These are phyloP conservation scores for Charaxes varanes DNA, from an alignment of 1,140 invertebrate genomes.

Conservation along the genomic window DNA sequence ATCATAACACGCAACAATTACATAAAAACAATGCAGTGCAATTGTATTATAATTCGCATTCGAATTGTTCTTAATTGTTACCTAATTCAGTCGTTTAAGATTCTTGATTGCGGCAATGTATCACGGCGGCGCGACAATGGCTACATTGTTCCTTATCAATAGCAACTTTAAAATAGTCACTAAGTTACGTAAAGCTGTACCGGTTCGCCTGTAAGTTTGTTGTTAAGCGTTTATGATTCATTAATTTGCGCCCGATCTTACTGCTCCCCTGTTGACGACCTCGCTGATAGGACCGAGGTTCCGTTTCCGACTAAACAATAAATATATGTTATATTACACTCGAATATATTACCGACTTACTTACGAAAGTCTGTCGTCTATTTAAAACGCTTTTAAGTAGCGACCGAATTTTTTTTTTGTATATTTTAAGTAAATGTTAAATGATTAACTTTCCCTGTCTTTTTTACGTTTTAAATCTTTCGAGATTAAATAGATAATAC, in stretches of 20 bases:
- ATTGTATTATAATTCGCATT: constrained; percentile 13
- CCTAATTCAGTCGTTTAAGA: constrained; percentile 31
- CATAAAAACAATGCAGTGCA: constrained; percentile 3
- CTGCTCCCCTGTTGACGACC: too few relatives aligned
- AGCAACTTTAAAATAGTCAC: constrained; percentile 56
- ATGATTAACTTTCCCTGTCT: too few relatives aligned
- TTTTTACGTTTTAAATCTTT: too few relatives aligned
- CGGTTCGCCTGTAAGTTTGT: constrained; percentile 48
- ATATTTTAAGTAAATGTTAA: too few relatives aligned
- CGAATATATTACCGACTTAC: too few relatives aligned
- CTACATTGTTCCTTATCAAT: constrained; percentile 58
- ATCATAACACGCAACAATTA: constrained; percentile 1
- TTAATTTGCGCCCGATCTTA: constrained; percentile 30
- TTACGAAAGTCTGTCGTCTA: too few relatives aligned
- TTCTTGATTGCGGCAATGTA: constrained; percentile 51
- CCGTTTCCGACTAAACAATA: too few relatives aligned
- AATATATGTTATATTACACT: too few relatives aligned
- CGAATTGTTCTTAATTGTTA: constrained; percentile 17
- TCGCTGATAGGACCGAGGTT: too few relatives aligned
- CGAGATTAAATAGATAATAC: too few relatives aligned
- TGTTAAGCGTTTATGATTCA: constrained; percentile 53
- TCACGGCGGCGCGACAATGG: constrained; percentile 59
- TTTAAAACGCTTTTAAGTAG: too few relatives aligned
- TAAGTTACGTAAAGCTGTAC: constrained; percentile 64
- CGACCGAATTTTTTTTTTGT: too few relatives aligned